Evolutionary conservation across 37 sponge, comb jelly and placozoan genomes (phyloP).

Genomic region (Ianthella basta): DNA sequence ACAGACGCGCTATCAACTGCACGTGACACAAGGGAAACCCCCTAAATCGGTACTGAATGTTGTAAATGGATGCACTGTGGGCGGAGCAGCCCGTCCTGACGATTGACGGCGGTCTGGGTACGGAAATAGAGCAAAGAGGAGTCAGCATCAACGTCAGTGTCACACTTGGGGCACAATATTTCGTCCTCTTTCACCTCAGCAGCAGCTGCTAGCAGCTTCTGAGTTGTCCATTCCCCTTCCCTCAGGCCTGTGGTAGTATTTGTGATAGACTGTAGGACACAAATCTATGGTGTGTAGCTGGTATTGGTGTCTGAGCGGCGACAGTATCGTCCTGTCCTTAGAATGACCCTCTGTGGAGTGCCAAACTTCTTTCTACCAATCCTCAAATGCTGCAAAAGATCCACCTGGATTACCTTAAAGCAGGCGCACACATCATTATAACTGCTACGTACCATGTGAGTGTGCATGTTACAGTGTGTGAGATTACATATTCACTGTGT

Average conservation of each 20-base stretch:
- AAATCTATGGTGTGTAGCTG: neutral
- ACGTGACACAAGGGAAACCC: too few species aligned
- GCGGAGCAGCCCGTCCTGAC: too few species aligned
- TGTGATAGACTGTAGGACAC: neutral
- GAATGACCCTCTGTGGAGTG: slow-evolving; percentile 89
- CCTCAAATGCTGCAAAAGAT: neutral
- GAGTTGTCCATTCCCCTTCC: too few species aligned
- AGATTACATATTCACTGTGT: too few species aligned
- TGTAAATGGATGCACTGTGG: too few species aligned
- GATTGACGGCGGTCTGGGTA: slow-evolving; percentile 86
- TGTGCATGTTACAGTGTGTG: too few species aligned
- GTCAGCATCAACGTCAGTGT: slow-evolving; percentile 36
- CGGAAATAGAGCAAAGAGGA: slow-evolving; percentile 74
- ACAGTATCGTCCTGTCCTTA: neutral
- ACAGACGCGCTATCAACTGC: too few species aligned
- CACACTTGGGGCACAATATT: neutral
- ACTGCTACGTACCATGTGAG: neutral
- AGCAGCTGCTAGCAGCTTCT: too few species aligned
- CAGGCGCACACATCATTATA: neutral
- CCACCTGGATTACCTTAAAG: neutral
- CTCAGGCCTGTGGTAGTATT: too few species aligned
- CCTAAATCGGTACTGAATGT: too few species aligned
- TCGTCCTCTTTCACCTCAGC: neutral
- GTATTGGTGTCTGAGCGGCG: too few species aligned
- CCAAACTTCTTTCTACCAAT: slow-evolving; percentile 52